These are phyloP conservation scores for Apamea sordens DNA, from an alignment of 2,888 invertebrate species.

Conservation along the genomic window DNA sequence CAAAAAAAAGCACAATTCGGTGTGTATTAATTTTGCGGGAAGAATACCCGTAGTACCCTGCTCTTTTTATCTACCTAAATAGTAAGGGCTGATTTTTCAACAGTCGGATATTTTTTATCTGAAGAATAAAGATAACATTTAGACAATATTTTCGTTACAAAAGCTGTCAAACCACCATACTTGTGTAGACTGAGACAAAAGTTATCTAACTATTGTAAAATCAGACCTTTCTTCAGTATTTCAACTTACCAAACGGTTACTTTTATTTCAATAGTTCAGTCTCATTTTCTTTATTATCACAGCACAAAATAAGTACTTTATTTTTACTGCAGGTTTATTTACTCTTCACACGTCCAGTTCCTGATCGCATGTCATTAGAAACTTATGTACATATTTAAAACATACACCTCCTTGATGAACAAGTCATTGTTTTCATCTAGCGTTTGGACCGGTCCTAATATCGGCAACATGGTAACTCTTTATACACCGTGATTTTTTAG, in stretches of 20 bases:
- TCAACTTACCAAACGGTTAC: no score
- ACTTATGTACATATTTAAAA: neutral
- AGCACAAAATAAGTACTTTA: neutral
- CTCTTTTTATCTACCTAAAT: neutral
- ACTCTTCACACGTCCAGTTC: neutral
- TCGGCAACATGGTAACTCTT: neutral
- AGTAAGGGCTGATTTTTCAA: neutral
- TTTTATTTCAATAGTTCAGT: neutral
- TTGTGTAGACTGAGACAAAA: neutral
- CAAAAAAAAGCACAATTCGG: neutral
- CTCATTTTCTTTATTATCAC: neutral
- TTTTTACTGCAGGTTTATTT: neutral
- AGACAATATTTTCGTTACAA: neutral
- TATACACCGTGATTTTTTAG: no score
- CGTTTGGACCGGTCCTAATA: constrained; percentile 13
- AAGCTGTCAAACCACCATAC: neutral
- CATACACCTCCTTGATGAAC: neutral
- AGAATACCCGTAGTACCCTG: neutral
- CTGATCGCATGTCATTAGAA: neutral
- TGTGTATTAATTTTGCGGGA: neutral
- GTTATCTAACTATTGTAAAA: neutral
- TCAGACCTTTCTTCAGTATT: neutral
- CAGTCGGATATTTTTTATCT: neutral
- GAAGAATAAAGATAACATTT: neutral
- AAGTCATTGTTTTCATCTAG: constrained; percentile 28